A percentile compares a stretch with the other conserved stretches of the same genome.
These are phyloP conservation scores for Melipona beecheii DNA, from an alignment of 2,888 invertebrate species.

Conservation along the genomic window DNA sequence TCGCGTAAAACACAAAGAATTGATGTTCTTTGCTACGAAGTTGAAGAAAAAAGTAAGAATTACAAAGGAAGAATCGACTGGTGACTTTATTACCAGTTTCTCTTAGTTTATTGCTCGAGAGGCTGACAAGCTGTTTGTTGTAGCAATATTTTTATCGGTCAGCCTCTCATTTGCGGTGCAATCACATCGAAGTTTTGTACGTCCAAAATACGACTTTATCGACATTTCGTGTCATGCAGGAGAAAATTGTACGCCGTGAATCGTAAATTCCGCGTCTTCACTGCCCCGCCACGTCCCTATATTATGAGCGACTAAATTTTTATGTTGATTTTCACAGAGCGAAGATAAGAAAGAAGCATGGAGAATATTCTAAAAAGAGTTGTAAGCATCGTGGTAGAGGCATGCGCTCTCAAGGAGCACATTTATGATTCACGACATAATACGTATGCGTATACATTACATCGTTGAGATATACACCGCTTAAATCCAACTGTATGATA, in stretches of 20 bases:
- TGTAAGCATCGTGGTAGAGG: conserved; percentile 16
- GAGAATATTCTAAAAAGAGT: conserved; percentile 32
- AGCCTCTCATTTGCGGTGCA: background rate
- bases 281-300: background rate
- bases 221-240: background rate
- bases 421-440: conserved; percentile 37
- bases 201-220: background rate
- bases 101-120: background rate
- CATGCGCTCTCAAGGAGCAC: conserved; percentile 33
- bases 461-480: background rate
- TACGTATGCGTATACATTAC: background rate
- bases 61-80: background rate
- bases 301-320: conserved; percentile 17
- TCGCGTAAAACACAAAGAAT: too few species aligned
- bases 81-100: background rate
- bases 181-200: background rate
- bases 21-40: background rate
- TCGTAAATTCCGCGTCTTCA: conserved; percentile 7
- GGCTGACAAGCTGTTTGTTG: background rate
- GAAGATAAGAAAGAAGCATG: conserved; percentile 20
- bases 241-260: conserved; percentile 10
- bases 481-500: background rate
- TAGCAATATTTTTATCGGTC: conserved; percentile 9
- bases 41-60: background rate
- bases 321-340: conserved; percentile 24